These are phyloP conservation scores for Plectropomus leopardus DNA, from an alignment of 2,113 vertebrate species.

Conservation along the genomic window DNA sequence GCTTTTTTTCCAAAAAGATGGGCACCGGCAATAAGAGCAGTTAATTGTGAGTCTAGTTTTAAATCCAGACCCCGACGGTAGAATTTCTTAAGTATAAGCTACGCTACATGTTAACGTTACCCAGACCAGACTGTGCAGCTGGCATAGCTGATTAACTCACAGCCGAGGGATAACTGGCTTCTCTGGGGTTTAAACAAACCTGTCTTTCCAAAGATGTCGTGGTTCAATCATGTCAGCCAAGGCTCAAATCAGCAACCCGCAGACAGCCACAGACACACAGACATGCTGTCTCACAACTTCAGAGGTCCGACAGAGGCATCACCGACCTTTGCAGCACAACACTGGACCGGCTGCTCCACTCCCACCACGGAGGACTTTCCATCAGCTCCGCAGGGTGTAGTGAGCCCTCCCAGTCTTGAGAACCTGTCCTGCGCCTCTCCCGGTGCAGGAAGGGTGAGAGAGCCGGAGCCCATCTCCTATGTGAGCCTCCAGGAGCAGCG, in stretches of 20 bases:
- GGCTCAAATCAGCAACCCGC: conserved; percentile 47
- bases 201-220: conserved; percentile 75
- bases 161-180: not conserved
- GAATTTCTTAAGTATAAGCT: not conserved
- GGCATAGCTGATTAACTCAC: not conserved
- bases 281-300: conserved; percentile 32
- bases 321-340: conserved; percentile 15
- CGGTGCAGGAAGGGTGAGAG: conserved; percentile 30
- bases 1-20: not conserved
- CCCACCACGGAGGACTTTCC: conserved; percentile 66
- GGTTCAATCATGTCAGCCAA: conserved; percentile 74
- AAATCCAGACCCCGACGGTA: not conserved
- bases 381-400: conserved; percentile 46
- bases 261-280: conserved; percentile 38
- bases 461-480: conserved; percentile 84
- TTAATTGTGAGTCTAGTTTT: not conserved
- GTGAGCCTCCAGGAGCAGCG: conserved; percentile 91
- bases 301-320: conserved; percentile 10
- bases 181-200: not conserved
- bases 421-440: conserved; percentile 72
- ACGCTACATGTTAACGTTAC: conserved; percentile 43
- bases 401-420: conserved; percentile 73
- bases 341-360: conserved; percentile 42
- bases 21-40: not conserved
- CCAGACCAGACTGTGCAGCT: not conserved